These are phyloP conservation scores for Falco rusticolus DNA, from an alignment of 2,797 vertebrate species.

Conservation along the genomic window DNA sequence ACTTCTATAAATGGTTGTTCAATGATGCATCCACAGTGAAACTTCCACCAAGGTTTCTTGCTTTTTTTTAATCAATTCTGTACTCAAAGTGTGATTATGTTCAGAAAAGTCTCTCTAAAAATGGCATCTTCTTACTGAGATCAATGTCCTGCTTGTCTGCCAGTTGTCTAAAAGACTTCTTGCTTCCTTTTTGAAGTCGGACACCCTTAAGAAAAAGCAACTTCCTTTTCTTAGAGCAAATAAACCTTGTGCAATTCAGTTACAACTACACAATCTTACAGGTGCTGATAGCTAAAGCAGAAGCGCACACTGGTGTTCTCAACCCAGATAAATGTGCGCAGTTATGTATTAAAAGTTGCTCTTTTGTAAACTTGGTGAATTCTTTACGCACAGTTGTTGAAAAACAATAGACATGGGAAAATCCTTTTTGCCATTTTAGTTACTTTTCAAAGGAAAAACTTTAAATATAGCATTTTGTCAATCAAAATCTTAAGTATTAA, in stretches of 20 bases:
- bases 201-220: background rate
- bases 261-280: background rate
- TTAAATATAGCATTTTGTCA: conserved; percentile 27
- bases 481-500: background rate
- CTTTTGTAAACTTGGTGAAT: background rate
- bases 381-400: background rate
- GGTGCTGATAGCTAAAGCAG: background rate
- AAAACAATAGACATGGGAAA: background rate
- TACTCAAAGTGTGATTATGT: conserved; percentile 36
- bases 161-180: background rate
- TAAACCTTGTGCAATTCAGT: background rate
- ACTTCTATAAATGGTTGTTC: conserved; percentile 58
- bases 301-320: background rate
- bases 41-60: conserved; percentile 48
- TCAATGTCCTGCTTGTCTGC: conserved; percentile 4
- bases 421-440: conserved; percentile 1
- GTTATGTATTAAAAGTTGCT: background rate
- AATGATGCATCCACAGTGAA: conserved; percentile 46
- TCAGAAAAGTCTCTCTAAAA: conserved; percentile 53
- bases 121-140: conserved; percentile 5
- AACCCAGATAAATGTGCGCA: background rate
- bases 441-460: conserved; percentile 18
- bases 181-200: background rate
- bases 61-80: conserved; percentile 55
- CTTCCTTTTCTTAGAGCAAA: background rate